A percentile compares a stretch with the other conserved stretches of the same genome.
Conservation (phyloP, 1,140 invertebrate genomes). For the Neocloeon triangulifer region DNA sequence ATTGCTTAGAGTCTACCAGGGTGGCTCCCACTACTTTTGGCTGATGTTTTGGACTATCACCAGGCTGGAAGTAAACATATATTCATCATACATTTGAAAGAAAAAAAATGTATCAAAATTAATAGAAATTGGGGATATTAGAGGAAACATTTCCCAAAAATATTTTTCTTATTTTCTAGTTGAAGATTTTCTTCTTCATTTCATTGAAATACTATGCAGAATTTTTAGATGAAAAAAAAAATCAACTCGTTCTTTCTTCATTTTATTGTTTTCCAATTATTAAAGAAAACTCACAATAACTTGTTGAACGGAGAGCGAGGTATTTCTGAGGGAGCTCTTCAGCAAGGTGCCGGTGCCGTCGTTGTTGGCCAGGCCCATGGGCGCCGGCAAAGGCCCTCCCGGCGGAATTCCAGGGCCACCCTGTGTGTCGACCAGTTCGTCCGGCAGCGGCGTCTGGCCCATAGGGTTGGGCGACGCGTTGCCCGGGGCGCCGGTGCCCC, state of each 20-base stretch:
- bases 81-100: no score
- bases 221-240: no score
- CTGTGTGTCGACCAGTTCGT: slow-evolving; percentile 19
- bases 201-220: no score
- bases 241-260: no score
- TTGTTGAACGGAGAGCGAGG: slow-evolving; percentile 23
- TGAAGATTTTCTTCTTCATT: no score
- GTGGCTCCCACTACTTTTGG: slow-evolving; percentile 12
- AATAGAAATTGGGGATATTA: no score
- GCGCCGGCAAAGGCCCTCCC: slow-evolving; percentile 6
- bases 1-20: no score
- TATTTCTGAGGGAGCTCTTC: slow-evolving; percentile 13
- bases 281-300: no score
- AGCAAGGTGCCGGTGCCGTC: not conserved
- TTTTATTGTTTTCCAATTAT: no score
- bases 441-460: slow-evolving; percentile 13
- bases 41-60: slow-evolving; percentile 37
- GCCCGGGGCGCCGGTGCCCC: slow-evolving; percentile 15
- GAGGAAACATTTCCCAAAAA: no score
- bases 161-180: no score
- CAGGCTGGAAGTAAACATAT: slow-evolving; percentile 13
- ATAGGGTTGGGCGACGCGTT: slow-evolving; percentile 3
- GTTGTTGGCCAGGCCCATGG: slow-evolving; percentile 8
- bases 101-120: no score
- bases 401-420: slow-evolving; percentile 16